Base-by-base conservation (phyloP, 1,140 invertebrate genomes). In the Formica exsecta region DNA sequence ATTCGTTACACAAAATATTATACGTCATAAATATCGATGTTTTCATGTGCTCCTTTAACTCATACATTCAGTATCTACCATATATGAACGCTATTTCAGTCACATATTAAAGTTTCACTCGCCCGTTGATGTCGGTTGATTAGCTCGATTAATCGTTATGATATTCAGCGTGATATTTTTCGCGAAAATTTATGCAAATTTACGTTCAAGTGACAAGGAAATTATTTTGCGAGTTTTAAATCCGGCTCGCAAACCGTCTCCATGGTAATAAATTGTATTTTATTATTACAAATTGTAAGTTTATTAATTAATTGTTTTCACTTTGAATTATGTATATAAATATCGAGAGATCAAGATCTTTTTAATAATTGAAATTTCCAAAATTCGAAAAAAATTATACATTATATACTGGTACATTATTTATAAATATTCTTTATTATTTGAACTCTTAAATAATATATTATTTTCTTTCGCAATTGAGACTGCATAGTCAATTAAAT, bases 261-360 rank as follows among this genome's bases (percentile, higher is more conserved):
- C 54, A 19, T 29, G 16, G 16, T 3, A 54, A 66, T 19, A 13
- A 22, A 59, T 22, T 51, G 51, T 51, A 16, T 38, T 70, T 32
- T 32, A 70, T 80, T 36, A 70, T 25, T 41, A 59, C 32, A 16
- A 0, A 41, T 41, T 44, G 4, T 48, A 22, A 61, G 13, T 66
- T 66, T 66, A 66, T 79, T 79, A 68, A 79, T 68, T 38, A 38
- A 41, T 41, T 41, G 65, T 25, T 71, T 68, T n/a, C 19, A 62
- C 5, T 11, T 29, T 29, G 13, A 61, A 62, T 29, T 48, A n/a
- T n/a, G n/a, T n/a, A n/a, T n/a, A n/a, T n/a, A 48, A 48, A 6
- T 32, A 62, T 29, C 19, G 0, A n/a, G 16, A n/a, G 7, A 65
- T 65, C 29, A 16, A 13, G 1, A 62, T 32, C 13, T 29, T 32